A percentile compares a stretch with the other conserved stretches of the same genome.
These are phyloP conservation scores for Littorina saxatilis DNA, from an alignment of 1,140 invertebrate genomes.

Conservation along the genomic window DNA sequence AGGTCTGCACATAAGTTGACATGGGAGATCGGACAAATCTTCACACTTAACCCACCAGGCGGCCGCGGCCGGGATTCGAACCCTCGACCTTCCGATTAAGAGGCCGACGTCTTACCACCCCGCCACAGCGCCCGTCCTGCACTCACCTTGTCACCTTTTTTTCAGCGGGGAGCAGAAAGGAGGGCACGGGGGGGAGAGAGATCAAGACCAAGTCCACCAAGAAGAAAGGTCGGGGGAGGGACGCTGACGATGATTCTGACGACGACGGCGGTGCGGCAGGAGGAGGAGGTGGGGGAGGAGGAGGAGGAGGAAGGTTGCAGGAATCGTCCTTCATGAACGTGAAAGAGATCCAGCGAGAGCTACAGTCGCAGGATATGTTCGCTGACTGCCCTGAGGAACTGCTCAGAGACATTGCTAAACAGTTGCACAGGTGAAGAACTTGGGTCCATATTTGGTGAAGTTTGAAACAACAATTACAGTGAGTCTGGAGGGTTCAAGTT, in stretches of 20 bases:
- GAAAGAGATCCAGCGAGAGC: conserved; percentile 83
- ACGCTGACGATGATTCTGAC: conserved; percentile 71
- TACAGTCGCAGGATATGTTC: conserved; percentile 79
- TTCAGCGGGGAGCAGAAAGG: conserved; percentile 68
- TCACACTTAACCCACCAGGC: no score
- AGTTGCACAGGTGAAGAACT: conserved; percentile 73
- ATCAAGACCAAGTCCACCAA: conserved; percentile 97
- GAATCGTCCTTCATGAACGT: conserved; percentile 81
- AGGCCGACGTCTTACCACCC: no score
- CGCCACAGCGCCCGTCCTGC: no score
- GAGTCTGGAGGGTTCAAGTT: no score
- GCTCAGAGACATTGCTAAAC: conserved; percentile 72
- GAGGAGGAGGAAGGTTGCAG: conserved; percentile 67
- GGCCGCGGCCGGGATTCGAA: no score
- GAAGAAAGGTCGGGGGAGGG: conserved; percentile 81
- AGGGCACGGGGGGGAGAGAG: conserved; percentile 94
- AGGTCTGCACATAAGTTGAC: no score
- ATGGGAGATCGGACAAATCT: no score
- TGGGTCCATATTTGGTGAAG: no score
- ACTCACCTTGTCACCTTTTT: no score
- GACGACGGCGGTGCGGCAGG: conserved; percentile 70
- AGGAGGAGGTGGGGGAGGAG: conserved; percentile 74
- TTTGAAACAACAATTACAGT: no score
- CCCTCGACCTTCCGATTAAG: no score
- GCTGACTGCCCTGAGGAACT: conserved; percentile 77